Conservation (phyloP, 2,888 invertebrate species). For the Tinea semifulvella region DNA sequence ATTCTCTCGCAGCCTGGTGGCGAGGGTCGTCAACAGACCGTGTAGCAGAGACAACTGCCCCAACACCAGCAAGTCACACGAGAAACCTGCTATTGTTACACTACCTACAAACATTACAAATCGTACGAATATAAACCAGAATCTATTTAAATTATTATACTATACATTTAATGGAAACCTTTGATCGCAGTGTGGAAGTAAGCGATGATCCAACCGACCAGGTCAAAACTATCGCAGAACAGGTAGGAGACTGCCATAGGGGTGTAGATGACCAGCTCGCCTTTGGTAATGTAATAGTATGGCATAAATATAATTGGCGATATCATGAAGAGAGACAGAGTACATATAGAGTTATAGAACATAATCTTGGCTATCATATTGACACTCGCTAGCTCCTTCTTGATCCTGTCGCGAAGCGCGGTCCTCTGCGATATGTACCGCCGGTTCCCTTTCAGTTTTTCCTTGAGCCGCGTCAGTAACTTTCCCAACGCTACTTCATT, state of each 20-base stretch:
- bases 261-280: not conserved
- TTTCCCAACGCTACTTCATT: not conserved
- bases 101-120: not conserved
- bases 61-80: constrained; percentile 2
- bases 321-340: constrained; percentile 3
- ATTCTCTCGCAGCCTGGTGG: not conserved
- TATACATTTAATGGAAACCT: constrained; percentile 5
- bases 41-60: not conserved
- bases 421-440: not conserved
- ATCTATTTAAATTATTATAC: no score
- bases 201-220: not conserved
- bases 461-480: not conserved
- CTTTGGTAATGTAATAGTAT: not conserved
- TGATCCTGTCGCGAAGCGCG: not conserved
- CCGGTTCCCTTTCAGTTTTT: not conserved
- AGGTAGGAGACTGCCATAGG: not conserved
- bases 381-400: not conserved
- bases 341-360: constrained; percentile 1
- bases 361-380: not conserved
- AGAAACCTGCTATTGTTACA: not conserved
- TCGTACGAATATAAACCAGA: no score
- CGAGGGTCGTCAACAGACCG: not conserved
- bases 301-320: constrained; percentile 2
- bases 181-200: constrained; percentile 1
- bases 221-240: constrained; percentile 1